These are phyloP conservation scores for Eilema caniola DNA, from an alignment of 2,888 invertebrate genomes.

Conservation along the genomic window DNA sequence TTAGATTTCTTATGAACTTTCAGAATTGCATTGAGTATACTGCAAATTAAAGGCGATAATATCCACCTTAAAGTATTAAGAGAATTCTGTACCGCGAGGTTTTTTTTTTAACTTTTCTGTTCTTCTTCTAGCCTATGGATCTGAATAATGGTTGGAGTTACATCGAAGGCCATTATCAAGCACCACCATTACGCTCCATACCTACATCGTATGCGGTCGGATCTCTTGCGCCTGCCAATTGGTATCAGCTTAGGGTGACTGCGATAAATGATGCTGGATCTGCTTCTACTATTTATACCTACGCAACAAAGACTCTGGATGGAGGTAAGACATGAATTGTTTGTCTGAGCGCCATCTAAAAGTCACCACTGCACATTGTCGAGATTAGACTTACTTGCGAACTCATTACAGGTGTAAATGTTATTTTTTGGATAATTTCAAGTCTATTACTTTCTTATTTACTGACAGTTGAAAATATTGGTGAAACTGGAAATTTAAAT, in stretches of 20 bases:
- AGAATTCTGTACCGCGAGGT: too few relatives aligned
- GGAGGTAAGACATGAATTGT: slow-evolving; percentile 80
- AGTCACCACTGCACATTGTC: too few relatives aligned
- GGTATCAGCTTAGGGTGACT: slow-evolving; percentile 88
- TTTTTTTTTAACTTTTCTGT: background rate
- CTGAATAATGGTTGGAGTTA: slow-evolving; percentile 76
- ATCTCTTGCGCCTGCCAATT: slow-evolving; percentile 86
- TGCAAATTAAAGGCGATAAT: too few relatives aligned
- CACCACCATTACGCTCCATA: slow-evolving; percentile 70
- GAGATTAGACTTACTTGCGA: too few relatives aligned
- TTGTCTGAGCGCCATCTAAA: background rate
- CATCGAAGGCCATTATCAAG: slow-evolving; percentile 74
- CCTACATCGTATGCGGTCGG: slow-evolving; percentile 82
- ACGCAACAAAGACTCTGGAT: slow-evolving; percentile 87
- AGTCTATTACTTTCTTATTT: too few relatives aligned
- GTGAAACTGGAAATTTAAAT: too few relatives aligned
- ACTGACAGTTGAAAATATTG: too few relatives aligned
- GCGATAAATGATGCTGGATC: slow-evolving; percentile 89
- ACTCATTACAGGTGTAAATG: too few relatives aligned
- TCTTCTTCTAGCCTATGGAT: slow-evolving; percentile 66
- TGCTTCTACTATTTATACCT: slow-evolving; percentile 86
- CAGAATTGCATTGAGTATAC: too few relatives aligned
- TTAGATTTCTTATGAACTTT: too few relatives aligned
- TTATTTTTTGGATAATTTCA: too few relatives aligned
- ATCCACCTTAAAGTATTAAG: too few relatives aligned